These are phyloP conservation scores for Vireo griseus DNA, from an alignment of 2,797 vertebrate genomes.

Conservation along the genomic window DNA sequence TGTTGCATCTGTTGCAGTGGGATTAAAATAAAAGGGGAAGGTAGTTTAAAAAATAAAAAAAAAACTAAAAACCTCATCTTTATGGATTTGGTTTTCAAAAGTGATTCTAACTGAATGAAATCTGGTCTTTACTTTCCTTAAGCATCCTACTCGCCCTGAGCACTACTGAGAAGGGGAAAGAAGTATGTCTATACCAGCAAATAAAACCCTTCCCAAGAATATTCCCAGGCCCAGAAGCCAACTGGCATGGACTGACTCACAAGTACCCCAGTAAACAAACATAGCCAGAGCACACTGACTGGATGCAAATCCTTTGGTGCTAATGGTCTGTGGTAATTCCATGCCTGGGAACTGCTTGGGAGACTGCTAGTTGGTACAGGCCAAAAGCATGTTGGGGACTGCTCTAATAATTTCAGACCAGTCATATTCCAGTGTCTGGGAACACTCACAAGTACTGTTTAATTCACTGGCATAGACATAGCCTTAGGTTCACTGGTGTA, in stretches of 20 bases:
- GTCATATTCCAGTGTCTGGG: not conserved
- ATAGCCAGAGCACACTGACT: not conserved
- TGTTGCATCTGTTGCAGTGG: not conserved
- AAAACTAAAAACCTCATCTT: rapidly evolving
- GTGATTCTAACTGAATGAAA: not conserved
- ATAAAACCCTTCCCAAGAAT: not conserved
- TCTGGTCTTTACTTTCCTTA: not conserved
- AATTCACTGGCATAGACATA: not conserved
- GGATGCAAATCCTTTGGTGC: conserved; percentile 9
- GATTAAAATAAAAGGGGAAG: not conserved
- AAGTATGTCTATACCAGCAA: not conserved
- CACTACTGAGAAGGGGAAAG: not conserved
- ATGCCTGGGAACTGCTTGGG: not conserved
- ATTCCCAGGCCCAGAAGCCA: not conserved
- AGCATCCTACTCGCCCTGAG: not conserved
- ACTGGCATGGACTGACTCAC: not conserved
- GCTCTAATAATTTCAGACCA: not conserved
- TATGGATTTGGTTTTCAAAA: not conserved
- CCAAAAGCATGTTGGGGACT: not conserved
- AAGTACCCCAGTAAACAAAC: not conserved
- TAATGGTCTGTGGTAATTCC: not conserved
- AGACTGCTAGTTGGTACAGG: conserved; percentile 29
- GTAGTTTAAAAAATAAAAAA: not conserved
- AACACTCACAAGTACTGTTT: not conserved
- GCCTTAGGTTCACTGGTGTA: not conserved